Evolutionary conservation across 2,113 vertebrate species (phyloP).

Genomic region (Cottus gobio): DNA sequence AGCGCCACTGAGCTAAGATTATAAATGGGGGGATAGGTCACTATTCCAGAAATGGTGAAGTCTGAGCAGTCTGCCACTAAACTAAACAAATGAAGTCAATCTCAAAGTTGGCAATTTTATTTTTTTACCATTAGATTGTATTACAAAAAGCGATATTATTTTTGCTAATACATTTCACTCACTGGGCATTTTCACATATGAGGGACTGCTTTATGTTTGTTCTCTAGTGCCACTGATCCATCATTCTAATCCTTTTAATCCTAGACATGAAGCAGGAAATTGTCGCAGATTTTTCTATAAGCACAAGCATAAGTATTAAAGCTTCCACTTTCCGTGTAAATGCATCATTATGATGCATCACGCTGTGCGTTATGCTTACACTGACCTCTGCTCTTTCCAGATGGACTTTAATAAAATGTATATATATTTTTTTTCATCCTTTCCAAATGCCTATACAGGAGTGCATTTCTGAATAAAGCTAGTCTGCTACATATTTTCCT

Average conservation of each 20-base stretch:
- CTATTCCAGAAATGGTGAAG: slow-evolving; percentile 46
- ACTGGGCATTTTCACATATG: neutral
- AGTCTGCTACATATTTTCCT: neutral
- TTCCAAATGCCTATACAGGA: neutral
- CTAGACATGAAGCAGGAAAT: neutral
- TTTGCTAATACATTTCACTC: neutral
- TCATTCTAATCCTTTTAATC: slow-evolving; percentile 14
- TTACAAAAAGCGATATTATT: neutral
- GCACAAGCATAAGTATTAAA: neutral
- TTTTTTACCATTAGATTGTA: neutral
- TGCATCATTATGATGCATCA: neutral
- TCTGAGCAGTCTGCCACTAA: neutral
- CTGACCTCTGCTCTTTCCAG: neutral
- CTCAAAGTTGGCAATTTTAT: neutral
- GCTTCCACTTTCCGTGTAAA: neutral
- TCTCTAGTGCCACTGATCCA: neutral
- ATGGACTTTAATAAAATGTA: neutral
- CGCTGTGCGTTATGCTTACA: neutral
- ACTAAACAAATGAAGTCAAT: neutral
- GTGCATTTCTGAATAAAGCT: neutral
- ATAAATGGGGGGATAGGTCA: slow-evolving; percentile 34
- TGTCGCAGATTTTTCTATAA: neutral
- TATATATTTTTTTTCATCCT: neutral
- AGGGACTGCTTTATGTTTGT: slow-evolving; percentile 23
- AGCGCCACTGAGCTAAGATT: slow-evolving; percentile 54